A percentile compares a stretch with the other conserved stretches of the same genome.
Evolutionary conservation across 2,888 invertebrate genomes (phyloP).

Genomic region (Pandemis cinnamomeana): DNA sequence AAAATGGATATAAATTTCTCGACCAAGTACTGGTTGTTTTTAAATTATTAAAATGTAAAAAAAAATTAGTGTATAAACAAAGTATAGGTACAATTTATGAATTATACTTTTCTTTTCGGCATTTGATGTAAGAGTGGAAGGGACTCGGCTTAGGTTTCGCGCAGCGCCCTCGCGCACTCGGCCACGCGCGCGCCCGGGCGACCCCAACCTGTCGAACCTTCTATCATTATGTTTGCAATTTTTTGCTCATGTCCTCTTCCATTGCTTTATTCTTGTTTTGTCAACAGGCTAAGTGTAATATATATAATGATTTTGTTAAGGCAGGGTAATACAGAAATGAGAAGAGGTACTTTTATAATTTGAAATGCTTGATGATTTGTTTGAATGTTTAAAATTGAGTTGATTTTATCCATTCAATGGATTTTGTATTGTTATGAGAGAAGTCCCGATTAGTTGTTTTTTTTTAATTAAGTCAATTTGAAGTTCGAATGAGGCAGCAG

Average conservation of each 20-base stretch:
- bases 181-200: conserved; percentile 54
- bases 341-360: conserved; percentile 81
- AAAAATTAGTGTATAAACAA: conserved; percentile 84
- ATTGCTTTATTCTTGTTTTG: conserved; percentile 79
- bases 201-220: conserved; percentile 70
- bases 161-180: conserved; percentile 38
- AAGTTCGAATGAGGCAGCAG: conserved; percentile 80
- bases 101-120: conserved; percentile 84
- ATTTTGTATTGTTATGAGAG: conserved; percentile 81
- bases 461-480: conserved; percentile 77
- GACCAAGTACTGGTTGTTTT: conserved; percentile 85
- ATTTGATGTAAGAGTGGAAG: conserved; percentile 79
- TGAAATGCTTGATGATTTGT: conserved; percentile 78
- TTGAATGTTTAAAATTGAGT: conserved; percentile 82
- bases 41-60: conserved; percentile 85
- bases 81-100: conserved; percentile 85
- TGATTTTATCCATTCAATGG: conserved; percentile 83
- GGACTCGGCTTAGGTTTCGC: conserved; percentile 60
- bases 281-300: conserved; percentile 78
- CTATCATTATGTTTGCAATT: conserved; percentile 74
- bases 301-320: conserved; percentile 80
- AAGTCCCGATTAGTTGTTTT: conserved; percentile 81
- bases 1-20: conserved; percentile 84
- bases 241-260: conserved; percentile 82
- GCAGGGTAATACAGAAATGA: conserved; percentile 83